phyloP scores from a whole-genome alignment of 2,888 invertebrate genomes.

The Noctua janthina region DNA sequence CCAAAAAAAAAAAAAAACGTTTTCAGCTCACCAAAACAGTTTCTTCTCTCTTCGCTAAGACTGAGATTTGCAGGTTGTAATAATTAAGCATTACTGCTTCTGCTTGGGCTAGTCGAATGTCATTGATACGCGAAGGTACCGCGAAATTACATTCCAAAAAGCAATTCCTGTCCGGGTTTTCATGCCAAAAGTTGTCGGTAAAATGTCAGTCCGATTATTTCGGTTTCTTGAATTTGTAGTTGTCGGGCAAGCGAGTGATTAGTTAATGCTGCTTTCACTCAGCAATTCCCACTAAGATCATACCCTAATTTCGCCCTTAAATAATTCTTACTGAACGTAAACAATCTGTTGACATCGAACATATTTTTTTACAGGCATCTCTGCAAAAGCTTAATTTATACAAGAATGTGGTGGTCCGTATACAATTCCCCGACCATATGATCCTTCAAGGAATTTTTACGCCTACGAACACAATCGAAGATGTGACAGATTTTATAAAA shows the following conservation, averaged over 20 bases:
- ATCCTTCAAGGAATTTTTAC: conserved; percentile 96
- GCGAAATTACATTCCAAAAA: not conserved
- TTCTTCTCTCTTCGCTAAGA: not conserved
- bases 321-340: not conserved
- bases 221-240: not conserved
- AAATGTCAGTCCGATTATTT: not conserved
- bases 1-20: too few species aligned
- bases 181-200: not conserved
- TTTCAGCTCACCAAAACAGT: not conserved
- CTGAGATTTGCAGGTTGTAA: not conserved
- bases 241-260: not conserved
- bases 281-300: not conserved
- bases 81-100: not conserved
- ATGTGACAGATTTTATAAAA: conserved; percentile 94
- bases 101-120: not conserved
- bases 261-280: not conserved
- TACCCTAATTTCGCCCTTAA: not conserved
- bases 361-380: conserved; percentile 71
- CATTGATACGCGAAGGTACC: not conserved
- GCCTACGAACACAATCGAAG: conserved; percentile 93
- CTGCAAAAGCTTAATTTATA: conserved; percentile 91
- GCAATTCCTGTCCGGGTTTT: not conserved
- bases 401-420: conserved; percentile 94
- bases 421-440: conserved; percentile 96
- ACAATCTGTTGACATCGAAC: not conserved